A percentile compares a stretch with the other conserved stretches of the same genome.
Conservation (phyloP, 92 coral and sea anemone genomes). For the Siderastrea radians region DNA sequence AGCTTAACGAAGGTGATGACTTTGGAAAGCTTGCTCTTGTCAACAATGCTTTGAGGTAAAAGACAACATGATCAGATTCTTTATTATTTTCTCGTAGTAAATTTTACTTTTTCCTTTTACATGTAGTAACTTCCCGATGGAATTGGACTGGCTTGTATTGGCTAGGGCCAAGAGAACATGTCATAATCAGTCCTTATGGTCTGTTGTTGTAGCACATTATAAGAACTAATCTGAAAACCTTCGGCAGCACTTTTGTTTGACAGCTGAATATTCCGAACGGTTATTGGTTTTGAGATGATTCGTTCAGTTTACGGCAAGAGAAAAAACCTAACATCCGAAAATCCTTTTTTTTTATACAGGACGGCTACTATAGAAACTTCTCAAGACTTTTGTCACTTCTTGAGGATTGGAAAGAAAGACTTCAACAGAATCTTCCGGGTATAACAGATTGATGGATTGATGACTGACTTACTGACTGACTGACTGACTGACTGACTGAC, state of each 20-base stretch:
- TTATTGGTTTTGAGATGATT: too few species aligned
- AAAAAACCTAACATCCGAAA: background rate
- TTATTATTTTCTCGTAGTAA: too few species aligned
- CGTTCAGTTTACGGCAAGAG: background rate
- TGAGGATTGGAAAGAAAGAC: constrained; percentile 76
- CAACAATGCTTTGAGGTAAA: constrained; percentile 83
- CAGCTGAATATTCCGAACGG: too few species aligned
- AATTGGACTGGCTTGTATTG: too few species aligned
- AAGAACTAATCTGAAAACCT: too few species aligned
- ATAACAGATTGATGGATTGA: background rate
- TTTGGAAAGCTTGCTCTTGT: constrained; percentile 90
- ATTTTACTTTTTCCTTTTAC: too few species aligned
- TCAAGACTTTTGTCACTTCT: constrained; percentile 78
- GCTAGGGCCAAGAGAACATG: too few species aligned
- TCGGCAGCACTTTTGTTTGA: too few species aligned
- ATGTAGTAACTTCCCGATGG: too few species aligned
- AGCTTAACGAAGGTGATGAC: constrained; percentile 86
- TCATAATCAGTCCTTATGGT: too few species aligned
- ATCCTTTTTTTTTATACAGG: constrained; percentile 26
- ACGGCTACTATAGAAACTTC: constrained; percentile 88
- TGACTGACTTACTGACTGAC: background rate
- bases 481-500: background rate
- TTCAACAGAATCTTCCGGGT: constrained; percentile 85
- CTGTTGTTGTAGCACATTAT: too few species aligned
- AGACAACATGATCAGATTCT: background rate